Percentiles rank a stretch among this genome's conserved stretches.
Conservation (phyloP, 2,888 invertebrate species). For the Allolobophora icterica region DNA sequence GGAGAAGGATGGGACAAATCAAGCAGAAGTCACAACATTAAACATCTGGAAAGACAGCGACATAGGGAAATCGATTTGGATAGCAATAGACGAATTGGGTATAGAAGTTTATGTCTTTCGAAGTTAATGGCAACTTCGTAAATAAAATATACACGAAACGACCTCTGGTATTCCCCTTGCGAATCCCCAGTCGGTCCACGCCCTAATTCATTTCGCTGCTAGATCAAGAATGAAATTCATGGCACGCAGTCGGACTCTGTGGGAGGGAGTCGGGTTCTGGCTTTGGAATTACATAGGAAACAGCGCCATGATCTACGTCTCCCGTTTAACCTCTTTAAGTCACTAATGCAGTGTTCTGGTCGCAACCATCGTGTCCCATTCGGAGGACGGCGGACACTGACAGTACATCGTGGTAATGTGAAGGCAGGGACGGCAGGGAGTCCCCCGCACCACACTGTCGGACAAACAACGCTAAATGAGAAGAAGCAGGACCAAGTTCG, state of each 20-base stretch:
- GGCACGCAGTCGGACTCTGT: neutral
- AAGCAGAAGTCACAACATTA: neutral
- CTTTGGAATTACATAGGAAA: slow-evolving; percentile 7
- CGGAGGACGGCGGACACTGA: neutral
- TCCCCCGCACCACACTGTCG: neutral
- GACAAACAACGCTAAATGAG: neutral
- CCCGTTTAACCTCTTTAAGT: neutral
- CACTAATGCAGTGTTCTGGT: neutral
- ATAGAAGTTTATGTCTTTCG: neutral
- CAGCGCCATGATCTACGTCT: neutral
- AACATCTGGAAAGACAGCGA: neutral
- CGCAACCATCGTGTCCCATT: neutral
- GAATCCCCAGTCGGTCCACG: neutral
- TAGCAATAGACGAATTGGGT: neutral
- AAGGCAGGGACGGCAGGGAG: neutral
- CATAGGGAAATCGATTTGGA: neutral
- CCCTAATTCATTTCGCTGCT: neutral
- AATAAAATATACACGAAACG: neutral
- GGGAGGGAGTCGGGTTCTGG: neutral
- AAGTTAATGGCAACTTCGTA: neutral
- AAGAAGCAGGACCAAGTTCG: neutral
- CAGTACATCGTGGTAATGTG: neutral
- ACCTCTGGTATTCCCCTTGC: neutral
- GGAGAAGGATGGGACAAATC: slow-evolving; percentile 1
- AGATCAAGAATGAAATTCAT: neutral